phyloP scores from a whole-genome alignment of 2,797 vertebrate species.

The Channallabes apus region DNA sequence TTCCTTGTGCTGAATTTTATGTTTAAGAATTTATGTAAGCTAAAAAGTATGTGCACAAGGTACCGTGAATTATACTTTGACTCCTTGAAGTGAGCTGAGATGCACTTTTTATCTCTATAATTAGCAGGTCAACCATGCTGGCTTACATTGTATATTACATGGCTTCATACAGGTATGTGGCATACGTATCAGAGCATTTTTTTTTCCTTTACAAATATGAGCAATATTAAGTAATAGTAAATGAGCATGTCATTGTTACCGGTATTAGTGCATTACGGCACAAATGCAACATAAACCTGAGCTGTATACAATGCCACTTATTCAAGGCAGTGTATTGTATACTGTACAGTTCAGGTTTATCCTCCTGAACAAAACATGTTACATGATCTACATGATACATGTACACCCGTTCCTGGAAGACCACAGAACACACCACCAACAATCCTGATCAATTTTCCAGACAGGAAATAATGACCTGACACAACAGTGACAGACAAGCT shows the following conservation, averaged over 20 bases:
- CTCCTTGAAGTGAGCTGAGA: neutral
- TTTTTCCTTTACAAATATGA: neutral
- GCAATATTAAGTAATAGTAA: neutral
- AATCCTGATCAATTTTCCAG: neutral
- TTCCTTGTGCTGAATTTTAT: neutral
- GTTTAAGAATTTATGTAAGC: neutral
- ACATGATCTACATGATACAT: neutral
- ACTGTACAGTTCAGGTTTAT: neutral
- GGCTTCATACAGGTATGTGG: neutral
- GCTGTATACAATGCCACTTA: neutral
- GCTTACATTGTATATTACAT: neutral
- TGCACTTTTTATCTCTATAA: neutral
- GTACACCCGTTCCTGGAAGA: neutral
- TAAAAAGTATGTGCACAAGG: neutral
- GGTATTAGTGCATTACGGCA: neutral
- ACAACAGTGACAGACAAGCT: neutral
- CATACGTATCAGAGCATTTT: neutral
- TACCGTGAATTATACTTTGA: neutral
- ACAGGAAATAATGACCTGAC: slow-evolving; percentile 21
- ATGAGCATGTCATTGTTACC: too few species aligned
- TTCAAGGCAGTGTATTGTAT: too few species aligned
- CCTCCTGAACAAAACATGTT: neutral
- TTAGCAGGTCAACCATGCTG: neutral
- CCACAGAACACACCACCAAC: neutral
- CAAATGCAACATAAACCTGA: neutral